Evolutionary conservation across 1,140 invertebrate species (phyloP).

Genomic region (Bilobella aurantiaca): DNA sequence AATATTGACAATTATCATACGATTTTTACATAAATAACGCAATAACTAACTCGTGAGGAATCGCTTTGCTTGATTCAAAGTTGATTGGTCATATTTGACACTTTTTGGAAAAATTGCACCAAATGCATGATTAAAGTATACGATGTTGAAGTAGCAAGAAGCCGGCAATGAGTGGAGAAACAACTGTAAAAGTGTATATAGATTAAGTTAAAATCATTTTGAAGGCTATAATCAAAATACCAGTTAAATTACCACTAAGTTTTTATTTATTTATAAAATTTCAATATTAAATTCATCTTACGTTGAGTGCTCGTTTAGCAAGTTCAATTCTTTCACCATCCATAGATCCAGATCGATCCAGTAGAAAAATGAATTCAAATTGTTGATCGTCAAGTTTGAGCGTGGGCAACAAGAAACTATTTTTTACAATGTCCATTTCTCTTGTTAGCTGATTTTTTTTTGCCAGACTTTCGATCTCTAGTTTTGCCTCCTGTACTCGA

Average conservation of each 20-base stretch:
- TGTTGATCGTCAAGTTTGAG: conserved; percentile 33
- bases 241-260: too few species aligned
- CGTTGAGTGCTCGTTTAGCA: conserved; percentile 37
- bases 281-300: too few species aligned
- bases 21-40: conserved; percentile 9
- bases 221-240: too few species aligned
- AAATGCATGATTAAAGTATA: conserved; percentile 24
- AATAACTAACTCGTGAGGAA: too few species aligned
- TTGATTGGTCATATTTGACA: conserved; percentile 19
- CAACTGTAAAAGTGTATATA: conserved; percentile 27
- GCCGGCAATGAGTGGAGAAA: conserved; percentile 31
- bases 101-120: conserved; percentile 21
- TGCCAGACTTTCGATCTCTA: too few species aligned
- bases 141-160: conserved; percentile 28
- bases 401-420: conserved; percentile 23
- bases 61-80: conserved; percentile 17
- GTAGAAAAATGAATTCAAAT: conserved; percentile 37
- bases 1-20: background rate
- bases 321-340: conserved; percentile 30
- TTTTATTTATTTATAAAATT: too few species aligned
- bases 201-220: too few species aligned
- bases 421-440: too few species aligned
- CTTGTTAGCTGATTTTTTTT: too few species aligned
- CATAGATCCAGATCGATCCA: conserved; percentile 39
- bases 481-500: too few species aligned